Base-by-base conservation (phyloP, 1,140 invertebrate species). In the Idris sp. region DNA sequence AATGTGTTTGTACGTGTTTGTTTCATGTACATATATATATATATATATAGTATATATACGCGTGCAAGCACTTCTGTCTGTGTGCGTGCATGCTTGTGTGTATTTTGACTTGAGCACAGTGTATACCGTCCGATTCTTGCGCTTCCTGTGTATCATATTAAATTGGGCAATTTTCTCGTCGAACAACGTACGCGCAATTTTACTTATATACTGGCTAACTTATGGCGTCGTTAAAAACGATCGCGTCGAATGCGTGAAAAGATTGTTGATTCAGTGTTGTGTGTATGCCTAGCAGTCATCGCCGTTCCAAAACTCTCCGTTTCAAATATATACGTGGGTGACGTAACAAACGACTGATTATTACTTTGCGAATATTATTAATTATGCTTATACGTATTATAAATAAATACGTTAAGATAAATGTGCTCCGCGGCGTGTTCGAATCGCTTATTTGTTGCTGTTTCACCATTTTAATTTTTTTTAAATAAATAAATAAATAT, bases 291-390 rank as follows among this genome's bases (percentile, higher is more conserved):
- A 62, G 53, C 58, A 62, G 56, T 62, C 33, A 56, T 67, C 43
- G 62, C 41, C 58, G 28, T 40, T 58, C 41, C 62, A 64, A 64
- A 74, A 69, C 51, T 53, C 65, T 51, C 51, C n/a, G n/a, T 53
- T 64, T 69, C 62, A 35, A 15, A 68, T 59, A n/a, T n/a, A n/a
- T n/a, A 71, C 65, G 53, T 71, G 74, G 74, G 67, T 71, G 74
- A 76, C 61, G 65, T 71, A 71, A 62, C 46, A 71, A 76, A 76
- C 67, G 74, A 76, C 74, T 76, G 74, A 76, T 75, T 76, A 72
- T 49, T 61, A n/a, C 65, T 71, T 56, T 41, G 74, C 67, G 61
- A 56, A 35, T 71, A 64, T 31, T 61, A 59, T 69, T 59, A 59
- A 76, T 76, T 76, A 68, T 53, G n/a, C n/a, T n/a, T n/a, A n/a